phyloP scores from a whole-genome alignment of 2,797 vertebrate genomes.

The Hirundo rustica region DNA sequence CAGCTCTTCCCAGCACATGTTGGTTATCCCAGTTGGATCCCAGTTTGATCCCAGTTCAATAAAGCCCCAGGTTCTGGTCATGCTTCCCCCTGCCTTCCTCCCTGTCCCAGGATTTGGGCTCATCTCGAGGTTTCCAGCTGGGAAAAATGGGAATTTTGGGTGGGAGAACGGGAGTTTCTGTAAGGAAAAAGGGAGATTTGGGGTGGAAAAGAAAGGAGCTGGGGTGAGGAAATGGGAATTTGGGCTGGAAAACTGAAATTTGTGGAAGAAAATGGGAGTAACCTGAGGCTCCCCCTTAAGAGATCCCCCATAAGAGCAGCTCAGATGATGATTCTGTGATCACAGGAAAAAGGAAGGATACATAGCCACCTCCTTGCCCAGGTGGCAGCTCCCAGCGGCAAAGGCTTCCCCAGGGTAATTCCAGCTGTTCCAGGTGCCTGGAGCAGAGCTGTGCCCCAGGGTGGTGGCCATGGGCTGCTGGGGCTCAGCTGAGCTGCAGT shows the following conservation, averaged over 20 bases:
- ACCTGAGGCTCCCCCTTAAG: not conserved
- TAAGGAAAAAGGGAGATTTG: too few species aligned
- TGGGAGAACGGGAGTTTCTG: not conserved
- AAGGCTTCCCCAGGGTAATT: not conserved
- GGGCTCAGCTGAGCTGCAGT: not conserved
- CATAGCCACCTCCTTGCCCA: not conserved
- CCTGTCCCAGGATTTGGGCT: not conserved
- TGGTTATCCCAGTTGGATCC: not conserved
- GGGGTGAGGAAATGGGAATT: not conserved
- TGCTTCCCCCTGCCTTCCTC: not conserved
- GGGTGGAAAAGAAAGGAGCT: not conserved
- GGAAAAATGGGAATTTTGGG: not conserved
- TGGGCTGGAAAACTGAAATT: not conserved
- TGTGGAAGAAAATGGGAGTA: not conserved
- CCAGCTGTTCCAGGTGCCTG: fast-evolving
- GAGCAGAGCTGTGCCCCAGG: not conserved
- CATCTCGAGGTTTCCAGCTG: not conserved
- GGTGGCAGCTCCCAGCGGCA: not conserved
- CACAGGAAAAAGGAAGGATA: not conserved
- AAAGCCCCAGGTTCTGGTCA: not conserved
- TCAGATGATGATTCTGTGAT: not conserved
- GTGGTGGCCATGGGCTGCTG: not conserved
- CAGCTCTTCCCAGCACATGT: not conserved
- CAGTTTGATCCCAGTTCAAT: not conserved
- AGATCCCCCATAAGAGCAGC: not conserved